A percentile compares a stretch with the other conserved stretches of the same genome.
Conservation (phyloP, 2,797 vertebrate species). For the Sebastes trivittatus region DNA sequence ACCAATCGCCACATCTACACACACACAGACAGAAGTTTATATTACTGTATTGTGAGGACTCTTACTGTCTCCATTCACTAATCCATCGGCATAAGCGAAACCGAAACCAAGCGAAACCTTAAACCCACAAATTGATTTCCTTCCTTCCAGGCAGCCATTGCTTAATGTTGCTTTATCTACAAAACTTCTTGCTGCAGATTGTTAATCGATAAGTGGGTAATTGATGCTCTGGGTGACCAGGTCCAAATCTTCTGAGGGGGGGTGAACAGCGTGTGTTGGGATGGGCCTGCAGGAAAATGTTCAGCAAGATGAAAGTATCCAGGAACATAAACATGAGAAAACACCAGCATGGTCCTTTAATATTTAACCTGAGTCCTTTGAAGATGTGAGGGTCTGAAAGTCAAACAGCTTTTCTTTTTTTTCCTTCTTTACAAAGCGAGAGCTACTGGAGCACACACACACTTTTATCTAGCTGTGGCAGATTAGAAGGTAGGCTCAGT, state of each 20-base stretch:
- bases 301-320: background rate
- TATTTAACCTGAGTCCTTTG: slow-evolving; percentile 51
- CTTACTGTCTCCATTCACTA: background rate
- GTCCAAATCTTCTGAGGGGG: background rate
- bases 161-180: background rate
- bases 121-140: background rate
- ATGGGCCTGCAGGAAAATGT: background rate
- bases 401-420: background rate
- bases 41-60: background rate
- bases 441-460: slow-evolving; percentile 23
- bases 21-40: background rate
- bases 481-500: slow-evolving; percentile 61
- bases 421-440: background rate
- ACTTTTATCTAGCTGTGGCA: slow-evolving; percentile 45
- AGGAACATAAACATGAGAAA: slow-evolving; percentile 37
- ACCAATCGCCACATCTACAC: slow-evolving; percentile 91
- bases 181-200: background rate
- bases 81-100: background rate
- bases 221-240: background rate
- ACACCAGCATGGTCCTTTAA: slow-evolving; percentile 43
- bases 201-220: background rate
- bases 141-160: background rate
- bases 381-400: slow-evolving; percentile 21
- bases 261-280: background rate
- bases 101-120: background rate